These are phyloP conservation scores for Ichneumoninae sp. DNA, from an alignment of 2,888 invertebrate genomes.

Conservation along the genomic window DNA sequence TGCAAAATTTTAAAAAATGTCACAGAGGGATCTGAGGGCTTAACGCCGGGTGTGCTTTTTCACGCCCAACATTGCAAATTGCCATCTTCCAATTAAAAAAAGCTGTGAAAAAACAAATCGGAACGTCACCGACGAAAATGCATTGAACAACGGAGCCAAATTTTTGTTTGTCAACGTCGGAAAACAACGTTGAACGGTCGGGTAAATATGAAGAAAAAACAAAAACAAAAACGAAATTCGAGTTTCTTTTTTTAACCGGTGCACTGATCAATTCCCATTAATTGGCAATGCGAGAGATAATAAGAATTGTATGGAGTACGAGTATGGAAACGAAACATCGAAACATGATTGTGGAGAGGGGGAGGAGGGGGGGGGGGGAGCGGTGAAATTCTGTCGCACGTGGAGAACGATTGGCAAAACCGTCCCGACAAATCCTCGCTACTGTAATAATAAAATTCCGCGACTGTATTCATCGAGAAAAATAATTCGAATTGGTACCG, in stretches of 20 bases:
- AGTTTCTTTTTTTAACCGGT: constrained; percentile 37
- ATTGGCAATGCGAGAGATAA: constrained; percentile 62
- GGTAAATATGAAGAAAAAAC: constrained; percentile 15
- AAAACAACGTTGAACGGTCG: constrained; percentile 12
- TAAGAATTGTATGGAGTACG: constrained; percentile 47
- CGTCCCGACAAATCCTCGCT: constrained; percentile 57
- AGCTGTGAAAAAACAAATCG: background rate
- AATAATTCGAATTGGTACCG: constrained; percentile 63
- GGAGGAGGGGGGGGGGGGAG: background rate
- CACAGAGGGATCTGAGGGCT: too few species aligned
- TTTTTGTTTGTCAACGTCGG: background rate
- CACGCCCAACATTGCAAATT: background rate
- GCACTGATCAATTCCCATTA: constrained; percentile 59
- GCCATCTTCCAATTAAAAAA: background rate
- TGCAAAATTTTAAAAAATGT: too few species aligned
- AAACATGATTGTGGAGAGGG: constrained; percentile 16
- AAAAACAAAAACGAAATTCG: background rate
- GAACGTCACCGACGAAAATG: constrained; percentile 11
- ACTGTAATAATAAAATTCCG: constrained; percentile 60
- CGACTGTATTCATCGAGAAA: constrained; percentile 60
- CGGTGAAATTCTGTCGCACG: constrained; percentile 25
- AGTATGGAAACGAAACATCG: constrained; percentile 50
- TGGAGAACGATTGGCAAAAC: constrained; percentile 35
- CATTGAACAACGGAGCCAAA: background rate
- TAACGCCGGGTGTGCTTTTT: too few species aligned